Evolutionary conservation across 2,113 vertebrate genomes (phyloP).

Genomic region (Hoplias malabaricus): DNA sequence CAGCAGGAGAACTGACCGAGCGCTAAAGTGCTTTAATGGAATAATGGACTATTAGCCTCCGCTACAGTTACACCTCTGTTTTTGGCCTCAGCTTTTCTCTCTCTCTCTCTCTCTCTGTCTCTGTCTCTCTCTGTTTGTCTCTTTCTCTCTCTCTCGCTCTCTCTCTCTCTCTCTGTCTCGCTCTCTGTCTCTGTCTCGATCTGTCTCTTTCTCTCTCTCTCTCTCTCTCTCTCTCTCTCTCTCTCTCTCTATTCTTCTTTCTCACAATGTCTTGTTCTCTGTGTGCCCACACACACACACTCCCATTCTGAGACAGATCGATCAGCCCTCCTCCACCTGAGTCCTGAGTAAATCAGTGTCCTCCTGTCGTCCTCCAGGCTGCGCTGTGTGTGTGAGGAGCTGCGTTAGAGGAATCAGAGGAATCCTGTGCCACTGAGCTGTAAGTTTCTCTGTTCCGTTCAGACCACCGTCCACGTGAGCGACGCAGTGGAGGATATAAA

Average conservation of each 20-base stretch:
- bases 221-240: neutral
- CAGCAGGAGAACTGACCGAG: slow-evolving; percentile 38
- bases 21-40: slow-evolving; percentile 42
- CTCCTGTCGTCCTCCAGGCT: slow-evolving; percentile 9
- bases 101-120: too few species aligned
- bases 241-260: neutral
- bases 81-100: slow-evolving; percentile 15
- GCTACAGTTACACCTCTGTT: slow-evolving; percentile 33
- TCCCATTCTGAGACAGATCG: neutral
- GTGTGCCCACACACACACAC: neutral
- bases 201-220: neutral
- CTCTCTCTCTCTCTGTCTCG: neutral
- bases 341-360: slow-evolving; percentile 19
- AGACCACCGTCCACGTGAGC: neutral
- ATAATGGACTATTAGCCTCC: slow-evolving; percentile 42
- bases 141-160: neutral
- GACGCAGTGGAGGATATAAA: neutral
- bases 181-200: neutral
- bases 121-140: too few species aligned
- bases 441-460: slow-evolving; percentile 8
- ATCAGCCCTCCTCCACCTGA: neutral
- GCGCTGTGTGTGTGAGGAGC: too few species aligned
- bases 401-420: neutral
- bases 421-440: neutral
- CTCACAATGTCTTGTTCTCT: neutral